Conservation (phyloP, 1,140 invertebrate genomes). For the Cherax quadricarinatus region DNA sequence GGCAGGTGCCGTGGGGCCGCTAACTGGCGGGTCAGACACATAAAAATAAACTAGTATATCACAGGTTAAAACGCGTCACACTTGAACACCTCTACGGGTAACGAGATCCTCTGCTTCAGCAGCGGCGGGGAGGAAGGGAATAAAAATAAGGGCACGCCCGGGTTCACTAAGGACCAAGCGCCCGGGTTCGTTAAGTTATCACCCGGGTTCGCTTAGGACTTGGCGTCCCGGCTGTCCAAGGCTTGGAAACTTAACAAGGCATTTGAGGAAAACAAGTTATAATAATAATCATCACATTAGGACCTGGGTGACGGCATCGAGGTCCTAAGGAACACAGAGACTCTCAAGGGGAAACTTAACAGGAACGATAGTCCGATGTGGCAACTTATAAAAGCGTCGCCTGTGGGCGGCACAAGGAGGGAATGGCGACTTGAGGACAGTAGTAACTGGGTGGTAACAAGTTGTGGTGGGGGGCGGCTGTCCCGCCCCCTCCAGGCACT, state of each 20-base stretch:
- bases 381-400: constrained; percentile 18
- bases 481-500: constrained; percentile 60
- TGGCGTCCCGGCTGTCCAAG: constrained; percentile 25
- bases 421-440: constrained; percentile 10
- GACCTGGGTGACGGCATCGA: constrained; percentile 14
- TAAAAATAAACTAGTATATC: constrained; percentile 65
- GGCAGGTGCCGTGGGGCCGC: constrained; percentile 35
- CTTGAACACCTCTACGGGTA: constrained; percentile 36
- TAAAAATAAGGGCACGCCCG: background rate
- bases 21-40: constrained; percentile 50
- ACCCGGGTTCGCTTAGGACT: background rate
- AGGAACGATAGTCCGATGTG: constrained; percentile 17
- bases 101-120: constrained; percentile 43
- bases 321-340: background rate
- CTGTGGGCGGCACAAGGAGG: background rate
- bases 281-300: constrained; percentile 26
- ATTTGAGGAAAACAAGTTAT: background rate
- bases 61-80: constrained; percentile 61
- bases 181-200: constrained; percentile 24
- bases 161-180: background rate
- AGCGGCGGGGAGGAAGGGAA: background rate
- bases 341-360: constrained; percentile 1
- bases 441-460: constrained; percentile 53
- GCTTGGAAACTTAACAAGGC: constrained; percentile 52
- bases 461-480: constrained; percentile 50